Base-by-base conservation (phyloP, 1,140 invertebrate species). In the Aphis gossypii region DNA sequence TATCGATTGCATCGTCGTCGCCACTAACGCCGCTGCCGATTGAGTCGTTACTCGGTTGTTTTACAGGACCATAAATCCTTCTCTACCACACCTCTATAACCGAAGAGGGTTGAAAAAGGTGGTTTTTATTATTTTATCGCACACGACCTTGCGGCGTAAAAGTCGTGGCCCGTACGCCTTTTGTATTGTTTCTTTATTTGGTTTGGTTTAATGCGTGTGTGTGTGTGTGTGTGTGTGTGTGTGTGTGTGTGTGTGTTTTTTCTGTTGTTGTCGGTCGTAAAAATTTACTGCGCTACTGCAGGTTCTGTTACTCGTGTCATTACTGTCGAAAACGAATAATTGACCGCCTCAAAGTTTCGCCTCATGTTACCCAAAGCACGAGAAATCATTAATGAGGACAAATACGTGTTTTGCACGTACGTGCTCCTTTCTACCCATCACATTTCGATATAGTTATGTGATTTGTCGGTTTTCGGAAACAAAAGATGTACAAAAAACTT, bases 121-220 rank as follows among this genome's bases (percentile, higher is more conserved):
- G 88, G 35, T 56, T 89, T 48, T 89, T 89, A 89, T 89, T 89
- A 56, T 89, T 89, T 89, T 54, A 89, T 89, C 87, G 87, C n/a
- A 23, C 30, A 38, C n/a, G n/a, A 54, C 87, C 46, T 54, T 48
- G 46, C 46, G n/a, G 46, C 46, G 35, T 76, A 76, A 76, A 76
- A 76, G 60, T 76, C 48, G n/a, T 25, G 8, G n/a, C 46, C 21
- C 51, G 51, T 25, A 86, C 23, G 83, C 83, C 41, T 46, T 46
- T 86, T 41, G 84, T 46, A 46, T 89, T 38, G 88, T 89, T 89
- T 48, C 44, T 54, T 38, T 89, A 54, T 89, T 89, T 89, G 14
- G 44, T 35, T 88, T 46, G 60, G 60, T n/a, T 76, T 76, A 76
- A 35, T 83, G 21, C 23, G 21, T 82, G 35, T 21, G n/a, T 82